These are phyloP conservation scores for Camponotus vicinus DNA, from an alignment of 1,140 invertebrate genomes.

Conservation along the genomic window DNA sequence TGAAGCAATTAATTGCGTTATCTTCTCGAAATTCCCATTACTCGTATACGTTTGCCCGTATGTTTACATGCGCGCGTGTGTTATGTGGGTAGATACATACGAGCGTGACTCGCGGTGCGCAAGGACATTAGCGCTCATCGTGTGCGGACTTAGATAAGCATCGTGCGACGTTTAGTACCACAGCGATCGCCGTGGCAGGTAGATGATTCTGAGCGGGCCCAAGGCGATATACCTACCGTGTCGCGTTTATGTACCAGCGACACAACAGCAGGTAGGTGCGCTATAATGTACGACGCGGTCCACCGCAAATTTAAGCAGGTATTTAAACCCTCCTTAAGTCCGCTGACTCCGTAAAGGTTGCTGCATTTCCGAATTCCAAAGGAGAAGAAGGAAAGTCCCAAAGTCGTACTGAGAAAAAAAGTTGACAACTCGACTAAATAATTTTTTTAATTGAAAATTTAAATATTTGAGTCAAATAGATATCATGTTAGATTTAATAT, in stretches of 20 bases:
- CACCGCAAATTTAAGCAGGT: conserved; percentile 47
- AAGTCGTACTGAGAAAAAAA: background rate
- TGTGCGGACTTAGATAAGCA: conserved; percentile 51
- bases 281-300: conserved; percentile 41
- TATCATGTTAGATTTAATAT: too few species aligned
- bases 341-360: background rate
- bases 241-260: conserved; percentile 39
- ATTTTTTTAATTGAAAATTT: too few species aligned
- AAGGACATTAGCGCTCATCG: background rate
- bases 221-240: conserved; percentile 46
- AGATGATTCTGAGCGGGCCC: conserved; percentile 33
- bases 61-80: background rate
- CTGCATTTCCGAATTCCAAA: background rate
- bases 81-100: background rate
- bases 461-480: too few species aligned
- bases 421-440: too few species aligned
- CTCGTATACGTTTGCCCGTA: background rate
- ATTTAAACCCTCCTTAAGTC: conserved; percentile 34
- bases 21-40: background rate
- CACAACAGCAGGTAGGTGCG: conserved; percentile 39
- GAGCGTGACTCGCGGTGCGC: too few species aligned
- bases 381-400: background rate
- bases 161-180: conserved; percentile 45
- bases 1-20: conserved; percentile 38
- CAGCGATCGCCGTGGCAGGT: conserved; percentile 42